Evolutionary conservation across 1,140 invertebrate genomes (phyloP).

Genomic region (Triops longicaudatus): DNA sequence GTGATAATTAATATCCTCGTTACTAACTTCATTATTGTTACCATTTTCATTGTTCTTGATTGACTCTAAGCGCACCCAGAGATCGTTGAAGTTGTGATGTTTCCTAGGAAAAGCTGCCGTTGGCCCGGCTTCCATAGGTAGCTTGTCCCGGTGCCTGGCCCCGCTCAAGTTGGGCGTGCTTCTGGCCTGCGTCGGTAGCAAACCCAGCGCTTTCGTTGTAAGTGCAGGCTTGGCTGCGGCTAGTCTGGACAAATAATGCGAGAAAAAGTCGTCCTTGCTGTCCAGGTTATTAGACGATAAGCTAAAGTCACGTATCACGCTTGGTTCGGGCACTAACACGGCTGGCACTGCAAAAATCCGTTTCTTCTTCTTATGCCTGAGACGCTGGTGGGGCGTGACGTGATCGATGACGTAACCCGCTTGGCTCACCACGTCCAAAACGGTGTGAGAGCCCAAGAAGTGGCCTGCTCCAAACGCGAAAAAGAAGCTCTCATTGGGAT

Average conservation of each 20-base stretch:
- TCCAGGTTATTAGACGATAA: slow-evolving; percentile 29
- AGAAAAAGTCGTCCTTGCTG: slow-evolving; percentile 24
- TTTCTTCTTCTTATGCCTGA: slow-evolving; percentile 26
- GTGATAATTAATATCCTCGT: background rate
- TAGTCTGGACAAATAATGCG: slow-evolving; percentile 18
- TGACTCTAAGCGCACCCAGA: slow-evolving; percentile 37
- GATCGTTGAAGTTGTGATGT: slow-evolving; percentile 36
- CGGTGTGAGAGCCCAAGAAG: slow-evolving; percentile 46
- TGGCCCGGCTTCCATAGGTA: slow-evolving; percentile 28
- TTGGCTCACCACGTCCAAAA: slow-evolving; percentile 41
- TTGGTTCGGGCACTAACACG: slow-evolving; percentile 24
- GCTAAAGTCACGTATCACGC: slow-evolving; percentile 28
- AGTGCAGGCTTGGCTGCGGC: slow-evolving; percentile 21
- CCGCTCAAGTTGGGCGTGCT: slow-evolving; percentile 26
- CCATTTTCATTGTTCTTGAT: slow-evolving; percentile 18
- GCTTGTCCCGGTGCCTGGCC: slow-evolving; percentile 21
- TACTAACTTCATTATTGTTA: background rate
- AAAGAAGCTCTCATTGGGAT: slow-evolving; percentile 48
- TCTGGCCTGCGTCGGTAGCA: slow-evolving; percentile 29
- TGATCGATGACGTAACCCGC: slow-evolving; percentile 41
- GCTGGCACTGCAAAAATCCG: slow-evolving; percentile 12
- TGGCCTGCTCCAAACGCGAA: slow-evolving; percentile 51
- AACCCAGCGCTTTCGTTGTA: slow-evolving; percentile 27
- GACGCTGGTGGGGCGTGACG: slow-evolving; percentile 30
- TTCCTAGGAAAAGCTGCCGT: slow-evolving; percentile 30